Evolutionary conservation across 1,140 invertebrate species (phyloP), one percentile per base, ranked within the genome.

Genomic region (Muscidifurax raptorellus): DNA sequence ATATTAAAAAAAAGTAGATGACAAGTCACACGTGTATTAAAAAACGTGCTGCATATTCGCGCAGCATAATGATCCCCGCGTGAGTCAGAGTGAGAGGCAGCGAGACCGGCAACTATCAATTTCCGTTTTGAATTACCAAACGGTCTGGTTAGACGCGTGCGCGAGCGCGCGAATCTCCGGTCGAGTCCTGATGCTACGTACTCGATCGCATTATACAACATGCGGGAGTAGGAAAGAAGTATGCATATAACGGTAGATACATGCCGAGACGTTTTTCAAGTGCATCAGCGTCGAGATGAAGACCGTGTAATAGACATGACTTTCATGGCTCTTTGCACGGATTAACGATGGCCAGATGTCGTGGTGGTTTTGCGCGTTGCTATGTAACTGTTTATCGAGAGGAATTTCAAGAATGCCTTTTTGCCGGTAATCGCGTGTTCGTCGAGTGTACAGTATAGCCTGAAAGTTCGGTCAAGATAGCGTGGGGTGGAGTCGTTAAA

Each of bases 51-150:
- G 6, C 22, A 59, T 59, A 59, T 22, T 22, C 52, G 15, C 52
- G 18, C 13, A 22, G 52, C 15, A 59, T 59, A 59, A 59, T n/a
- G 52, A 13, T 44, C 69, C 15, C 44, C 25, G 36, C 78, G 30
- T 7, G 64, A 28, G 64, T 27, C 22, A 15, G 22, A 67, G 78
- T 13, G 76, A 76, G 74, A 76, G 76, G 76, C 47, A 64, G 47
- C 15, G 81, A 86, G 85, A 83, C 88, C 86, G 87, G 80, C 86
- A 90, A 90, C 88, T 87, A 90, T 89, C 87, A 90, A 90, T 90
- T 90, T 90, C 90, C 90, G 89, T 89, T 90, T 89, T 87, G 83
- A 90, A 89, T 90, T 90, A 90, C 87, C 86, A 85, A 87, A 88
- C 85, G 84, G 15, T 22, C 66, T 44, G 64, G 66, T 47, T 40